Base-by-base conservation (phyloP, 1,140 invertebrate genomes). In the Drosophila littoralis region DNA sequence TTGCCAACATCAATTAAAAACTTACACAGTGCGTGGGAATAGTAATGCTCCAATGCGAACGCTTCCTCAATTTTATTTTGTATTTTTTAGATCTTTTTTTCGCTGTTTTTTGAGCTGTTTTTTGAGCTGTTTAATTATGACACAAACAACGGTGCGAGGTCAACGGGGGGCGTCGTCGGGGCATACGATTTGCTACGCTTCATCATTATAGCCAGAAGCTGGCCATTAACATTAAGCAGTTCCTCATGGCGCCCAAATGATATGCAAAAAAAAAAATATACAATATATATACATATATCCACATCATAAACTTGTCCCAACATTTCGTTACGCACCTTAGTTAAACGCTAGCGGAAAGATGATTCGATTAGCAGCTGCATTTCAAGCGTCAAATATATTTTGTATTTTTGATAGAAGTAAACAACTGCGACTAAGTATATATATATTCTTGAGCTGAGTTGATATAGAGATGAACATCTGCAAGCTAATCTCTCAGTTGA, bases 181-280 rank as follows among this genome's bases (percentile, higher is more conserved):
- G 3, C 61, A 48, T 63, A 75, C 70, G 57, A 63, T 72, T 76
- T 72, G 59, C 50, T 52, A 54, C 54, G 66, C 60, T 77, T 35
- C 80, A 84, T 85, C 75, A 38, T 63, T 36, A 17, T 38, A 32
- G 67, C 40, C 59, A 74, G 75, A 50, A 64, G 58, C 75, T 33
- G 43, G 55, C 22, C 77, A 52, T 81, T 86, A 86, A 50, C 57
- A 77, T 59, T 66, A 36, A 9, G 60, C 60, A 86, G 63, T 82
- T 82, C 71, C 79, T 86, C 48, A 72, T 88, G 70, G 63, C 60
- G 66, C 48, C 43, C 10, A 81, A 81, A 86, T 75, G 55, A 66
- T 71, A 65, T 58, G 50, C 57, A 61, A 35, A 38, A 74, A 28
- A 28, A 22, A 2, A 22, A 28, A 28, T n/a, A n/a, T n/a, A n/a